These are phyloP conservation scores for Hyles lineata DNA, from an alignment of 2,888 invertebrate species.

Conservation along the genomic window DNA sequence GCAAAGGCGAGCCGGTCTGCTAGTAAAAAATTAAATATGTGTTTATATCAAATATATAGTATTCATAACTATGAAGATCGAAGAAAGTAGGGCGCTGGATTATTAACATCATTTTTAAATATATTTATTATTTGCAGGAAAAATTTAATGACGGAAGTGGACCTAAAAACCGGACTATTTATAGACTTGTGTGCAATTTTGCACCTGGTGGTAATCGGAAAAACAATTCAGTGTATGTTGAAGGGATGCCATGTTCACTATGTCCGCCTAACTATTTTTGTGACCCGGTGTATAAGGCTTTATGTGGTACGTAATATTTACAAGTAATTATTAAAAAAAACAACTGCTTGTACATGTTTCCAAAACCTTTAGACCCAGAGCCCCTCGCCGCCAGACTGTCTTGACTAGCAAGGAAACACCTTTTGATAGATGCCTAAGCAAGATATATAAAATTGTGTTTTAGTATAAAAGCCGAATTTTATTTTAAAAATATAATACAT, in stretches of 20 bases:
- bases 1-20: too few relatives aligned
- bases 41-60: too few relatives aligned
- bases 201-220: constrained; percentile 65
- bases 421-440: too few relatives aligned
- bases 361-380: too few relatives aligned
- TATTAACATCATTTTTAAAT: background rate
- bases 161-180: constrained; percentile 60
- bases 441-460: too few relatives aligned
- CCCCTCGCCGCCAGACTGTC: too few relatives aligned
- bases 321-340: background rate
- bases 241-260: constrained; percentile 64
- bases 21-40: too few relatives aligned
- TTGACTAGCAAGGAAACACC: too few relatives aligned
- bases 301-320: constrained; percentile 62
- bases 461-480: too few relatives aligned
- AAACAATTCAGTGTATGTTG: constrained; percentile 60
- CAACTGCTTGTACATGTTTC: too few relatives aligned
- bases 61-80: background rate
- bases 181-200: constrained; percentile 76
- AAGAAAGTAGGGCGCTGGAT: too few relatives aligned
- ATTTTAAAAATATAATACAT: too few relatives aligned
- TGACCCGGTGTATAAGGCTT: constrained; percentile 54
- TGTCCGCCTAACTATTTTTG: constrained; percentile 59
- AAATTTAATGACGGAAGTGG: constrained; percentile 41
- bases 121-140: constrained; percentile 52